Evolutionary conservation across 2,797 vertebrate species (phyloP).

Genomic region (Darevskia nairensis): DNA sequence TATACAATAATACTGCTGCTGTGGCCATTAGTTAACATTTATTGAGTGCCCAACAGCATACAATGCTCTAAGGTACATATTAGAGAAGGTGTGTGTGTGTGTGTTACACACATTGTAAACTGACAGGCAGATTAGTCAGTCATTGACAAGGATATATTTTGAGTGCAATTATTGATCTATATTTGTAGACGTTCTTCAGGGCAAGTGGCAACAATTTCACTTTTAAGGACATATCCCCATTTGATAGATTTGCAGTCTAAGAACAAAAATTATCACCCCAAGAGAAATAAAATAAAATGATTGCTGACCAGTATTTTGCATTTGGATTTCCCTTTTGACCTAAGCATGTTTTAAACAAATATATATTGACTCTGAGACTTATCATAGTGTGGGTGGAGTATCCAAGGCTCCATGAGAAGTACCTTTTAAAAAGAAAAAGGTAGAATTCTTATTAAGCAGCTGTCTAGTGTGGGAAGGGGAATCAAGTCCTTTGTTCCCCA

Average conservation of each 20-base stretch:
- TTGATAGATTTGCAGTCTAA: not conserved
- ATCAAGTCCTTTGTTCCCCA: not conserved
- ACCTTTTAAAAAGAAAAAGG: not conserved
- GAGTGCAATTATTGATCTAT: constrained; percentile 25
- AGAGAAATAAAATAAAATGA: constrained; percentile 2
- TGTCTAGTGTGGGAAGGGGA: not conserved
- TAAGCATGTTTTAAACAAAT: not conserved
- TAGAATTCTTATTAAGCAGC: not conserved
- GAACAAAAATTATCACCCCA: not conserved
- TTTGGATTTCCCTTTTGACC: not conserved
- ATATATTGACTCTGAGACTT: not conserved
- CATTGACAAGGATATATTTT: constrained; percentile 24
- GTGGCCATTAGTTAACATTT: constrained; percentile 20
- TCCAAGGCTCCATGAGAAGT: too few species aligned
- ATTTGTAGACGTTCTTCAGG: constrained; percentile 3
- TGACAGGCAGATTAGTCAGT: constrained; percentile 18
- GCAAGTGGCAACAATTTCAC: constrained; percentile 11
- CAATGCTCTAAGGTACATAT: not conserved
- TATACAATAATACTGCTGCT: constrained; percentile 7
- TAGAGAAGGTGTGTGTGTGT: not conserved
- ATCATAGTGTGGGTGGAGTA: not conserved
- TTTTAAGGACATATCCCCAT: not conserved
- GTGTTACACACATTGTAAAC: not conserved
- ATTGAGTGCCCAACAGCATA: constrained; percentile 6
- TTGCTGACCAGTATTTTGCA: not conserved